Base-by-base conservation (phyloP, 2,797 vertebrate genomes). In the Notolabrus celidotus region DNA sequence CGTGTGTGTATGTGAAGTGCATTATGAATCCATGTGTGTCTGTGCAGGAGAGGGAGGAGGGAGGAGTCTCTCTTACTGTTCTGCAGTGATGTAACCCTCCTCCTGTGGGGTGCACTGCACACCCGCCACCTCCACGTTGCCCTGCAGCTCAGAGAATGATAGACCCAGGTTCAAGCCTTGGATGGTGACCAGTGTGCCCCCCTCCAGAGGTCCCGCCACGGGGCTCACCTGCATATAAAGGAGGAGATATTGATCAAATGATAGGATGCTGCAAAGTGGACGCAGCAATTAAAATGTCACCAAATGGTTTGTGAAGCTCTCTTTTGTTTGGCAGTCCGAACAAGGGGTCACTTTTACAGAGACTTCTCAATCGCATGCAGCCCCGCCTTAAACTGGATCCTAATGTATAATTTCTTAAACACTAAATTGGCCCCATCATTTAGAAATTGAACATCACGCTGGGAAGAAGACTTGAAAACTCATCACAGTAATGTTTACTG, bases 101-200 rank as follows among this genome's bases (percentile, higher is more conserved):
- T 95, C 93, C 79, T 92, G 91, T 1, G 97, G 95, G 0, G 89
- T 90, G 89, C 97, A 99, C 10, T 86, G 93, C 70, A 97, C 95
- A 60, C 97, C 97, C 0, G 97, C 97, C 82, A 98, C 96, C 87
- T 96, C 93, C 86, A 98, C 96, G 0, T 96, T 96, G 0, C 94
- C 95, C 49, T 95, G 93, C 38, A 99, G 95, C 93, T 99, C 97
- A 0, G 95, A 95, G 90, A 99, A 97, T 67, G 96, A 95, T 90
- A 99, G 92, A 29, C 97, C 97, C 82, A 99, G 93, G 92, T 99
- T 99, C 57, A 96, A 90, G 0, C 97, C 97, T 0, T 94, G 97
- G 89, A 98, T 97, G 43, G 97, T 99, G 80, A 99, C 96, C 66
- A 95, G 92, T 0, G 97, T 99, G 0, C 97, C 97, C 55, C 97